Evolutionary conservation across 2,113 vertebrate genomes (phyloP).

Genomic region (Neogale vison): DNA sequence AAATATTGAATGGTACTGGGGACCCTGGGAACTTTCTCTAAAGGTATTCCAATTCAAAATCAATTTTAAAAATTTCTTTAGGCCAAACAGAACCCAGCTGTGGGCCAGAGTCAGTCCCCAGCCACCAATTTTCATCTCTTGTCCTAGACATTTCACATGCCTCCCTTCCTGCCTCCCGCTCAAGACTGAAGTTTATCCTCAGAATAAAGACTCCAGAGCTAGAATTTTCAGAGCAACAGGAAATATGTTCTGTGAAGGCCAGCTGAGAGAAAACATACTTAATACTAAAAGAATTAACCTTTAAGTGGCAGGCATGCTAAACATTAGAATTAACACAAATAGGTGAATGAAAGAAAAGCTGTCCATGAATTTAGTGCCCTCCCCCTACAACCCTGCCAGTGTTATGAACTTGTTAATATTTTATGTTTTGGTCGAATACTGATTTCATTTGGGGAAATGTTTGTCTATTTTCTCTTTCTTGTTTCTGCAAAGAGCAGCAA

Average conservation of each 20-base stretch:
- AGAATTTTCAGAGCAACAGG: slow-evolving; percentile 41
- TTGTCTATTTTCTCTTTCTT: slow-evolving; percentile 46
- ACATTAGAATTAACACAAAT: background rate
- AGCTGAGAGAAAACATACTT: background rate
- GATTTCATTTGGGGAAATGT: background rate
- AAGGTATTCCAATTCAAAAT: slow-evolving; percentile 7
- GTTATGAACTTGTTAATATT: background rate
- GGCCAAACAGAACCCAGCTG: background rate
- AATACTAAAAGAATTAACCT: slow-evolving; percentile 29
- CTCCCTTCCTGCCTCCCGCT: background rate
- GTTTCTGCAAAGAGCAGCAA: background rate
- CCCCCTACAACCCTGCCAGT: background rate
- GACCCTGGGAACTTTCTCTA: background rate
- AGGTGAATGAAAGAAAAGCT: slow-evolving; percentile 30
- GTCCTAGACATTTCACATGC: background rate
- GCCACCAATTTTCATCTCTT: background rate
- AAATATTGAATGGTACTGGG: background rate
- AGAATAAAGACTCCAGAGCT: background rate
- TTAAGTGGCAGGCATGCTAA: background rate
- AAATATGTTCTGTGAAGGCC: slow-evolving; percentile 5
- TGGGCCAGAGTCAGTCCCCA: background rate
- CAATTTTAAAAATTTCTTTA: background rate
- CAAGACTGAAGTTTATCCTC: background rate
- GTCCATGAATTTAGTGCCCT: background rate
- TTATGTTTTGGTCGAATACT: background rate